Evolutionary conservation across 2,888 invertebrate species (phyloP).

Genomic region (Pristionchus exspectatus): DNA sequence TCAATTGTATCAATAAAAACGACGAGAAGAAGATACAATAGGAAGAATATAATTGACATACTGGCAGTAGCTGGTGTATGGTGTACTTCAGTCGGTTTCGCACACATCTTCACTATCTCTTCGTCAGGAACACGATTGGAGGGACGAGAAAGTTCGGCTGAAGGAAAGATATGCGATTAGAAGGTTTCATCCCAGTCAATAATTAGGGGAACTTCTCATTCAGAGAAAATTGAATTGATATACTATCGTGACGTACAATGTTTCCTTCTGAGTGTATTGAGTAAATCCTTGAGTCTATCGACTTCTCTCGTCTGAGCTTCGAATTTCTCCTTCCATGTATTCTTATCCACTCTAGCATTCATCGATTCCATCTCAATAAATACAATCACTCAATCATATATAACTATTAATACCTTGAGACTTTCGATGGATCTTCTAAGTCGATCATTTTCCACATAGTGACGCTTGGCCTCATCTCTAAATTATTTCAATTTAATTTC

Average conservation of each 20-base stretch:
- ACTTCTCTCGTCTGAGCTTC: conserved; percentile 24
- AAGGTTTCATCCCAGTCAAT: neutral
- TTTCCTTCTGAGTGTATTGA: conserved; percentile 9
- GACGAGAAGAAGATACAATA: neutral
- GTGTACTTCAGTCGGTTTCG: neutral
- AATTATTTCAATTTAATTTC: neutral
- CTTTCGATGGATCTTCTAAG: conserved; percentile 1
- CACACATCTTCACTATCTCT: conserved; percentile 3
- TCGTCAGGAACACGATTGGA: neutral
- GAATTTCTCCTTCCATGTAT: conserved; percentile 35
- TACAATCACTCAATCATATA: neutral
- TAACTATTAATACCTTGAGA: neutral
- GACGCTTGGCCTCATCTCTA: conserved; percentile 32
- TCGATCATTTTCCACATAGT: conserved; percentile 34
- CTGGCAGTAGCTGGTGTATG: neutral
- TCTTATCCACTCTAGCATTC: conserved; percentile 12
- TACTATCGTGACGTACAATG: neutral
- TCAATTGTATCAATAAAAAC: neutral
- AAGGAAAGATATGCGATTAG: neutral
- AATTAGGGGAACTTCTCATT: no score
- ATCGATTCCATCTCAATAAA: neutral
- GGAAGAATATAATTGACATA: neutral
- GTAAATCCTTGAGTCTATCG: conserved; percentile 28
- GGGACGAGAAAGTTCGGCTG: conserved; percentile 29
- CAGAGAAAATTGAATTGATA: neutral